phyloP scores from a whole-genome alignment of 2,888 invertebrate genomes.

The Tyria jacobaeae region DNA sequence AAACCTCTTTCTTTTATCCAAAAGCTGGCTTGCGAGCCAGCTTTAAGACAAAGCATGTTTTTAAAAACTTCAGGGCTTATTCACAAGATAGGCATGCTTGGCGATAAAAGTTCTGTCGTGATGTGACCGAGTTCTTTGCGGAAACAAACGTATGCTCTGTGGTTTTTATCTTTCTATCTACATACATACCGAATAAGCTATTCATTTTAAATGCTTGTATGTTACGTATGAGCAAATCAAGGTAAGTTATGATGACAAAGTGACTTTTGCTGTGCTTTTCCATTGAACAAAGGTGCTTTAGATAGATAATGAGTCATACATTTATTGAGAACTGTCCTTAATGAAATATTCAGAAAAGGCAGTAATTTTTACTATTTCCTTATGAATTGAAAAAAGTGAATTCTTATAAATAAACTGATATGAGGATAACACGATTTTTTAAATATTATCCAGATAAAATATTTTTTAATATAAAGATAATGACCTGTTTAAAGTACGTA shows the following conservation, averaged over 20 bases:
- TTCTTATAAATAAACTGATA: no score
- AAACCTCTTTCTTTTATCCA: constrained; percentile 6
- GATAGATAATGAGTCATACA: neutral
- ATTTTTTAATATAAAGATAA: no score
- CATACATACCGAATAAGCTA: constrained; percentile 31
- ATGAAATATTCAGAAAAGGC: no score
- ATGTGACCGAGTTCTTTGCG: constrained; percentile 58
- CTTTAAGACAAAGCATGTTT: constrained; percentile 37
- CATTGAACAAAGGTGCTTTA: neutral
- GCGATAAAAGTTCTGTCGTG: constrained; percentile 53
- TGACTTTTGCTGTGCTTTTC: neutral
- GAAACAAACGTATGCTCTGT: constrained; percentile 39
- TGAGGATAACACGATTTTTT: no score
- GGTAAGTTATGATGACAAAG: neutral
- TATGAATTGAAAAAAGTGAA: no score
- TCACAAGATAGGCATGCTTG: constrained; percentile 31
- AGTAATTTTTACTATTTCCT: no score
- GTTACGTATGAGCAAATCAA: constrained; percentile 16
- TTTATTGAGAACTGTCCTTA: no score
- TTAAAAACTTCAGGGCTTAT: constrained; percentile 37
- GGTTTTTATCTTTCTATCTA: constrained; percentile 37
- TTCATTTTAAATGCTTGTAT: constrained; percentile 30
- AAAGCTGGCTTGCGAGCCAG: constrained; percentile 5
- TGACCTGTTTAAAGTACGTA: no score
- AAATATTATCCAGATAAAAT: no score